These are phyloP conservation scores for Caenorhabditis sinica DNA, from an alignment of 2,888 invertebrate species.

Conservation along the genomic window DNA sequence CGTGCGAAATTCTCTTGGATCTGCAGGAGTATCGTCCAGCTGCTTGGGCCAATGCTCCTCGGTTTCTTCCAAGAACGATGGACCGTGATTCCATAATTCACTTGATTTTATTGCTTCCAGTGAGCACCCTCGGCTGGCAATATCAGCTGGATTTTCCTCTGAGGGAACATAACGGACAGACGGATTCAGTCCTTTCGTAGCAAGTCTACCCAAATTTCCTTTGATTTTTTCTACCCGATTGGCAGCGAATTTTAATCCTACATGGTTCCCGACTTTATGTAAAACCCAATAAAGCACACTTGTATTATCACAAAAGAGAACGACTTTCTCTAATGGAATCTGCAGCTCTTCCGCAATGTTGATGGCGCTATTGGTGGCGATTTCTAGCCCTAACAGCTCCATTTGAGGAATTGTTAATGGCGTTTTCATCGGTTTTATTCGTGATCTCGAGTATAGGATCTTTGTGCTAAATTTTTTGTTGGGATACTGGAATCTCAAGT, in stretches of 20 bases:
- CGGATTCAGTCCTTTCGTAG: not conserved
- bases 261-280: not conserved
- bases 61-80: not conserved
- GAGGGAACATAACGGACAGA: constrained; percentile 72
- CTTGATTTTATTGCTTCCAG: constrained; percentile 2
- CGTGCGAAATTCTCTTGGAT: not conserved
- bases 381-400: constrained; percentile 54
- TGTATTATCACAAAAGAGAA: constrained; percentile 50
- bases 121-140: constrained; percentile 73
- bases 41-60: constrained; percentile 3
- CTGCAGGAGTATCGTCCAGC: not conserved
- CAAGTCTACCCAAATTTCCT: not conserved
- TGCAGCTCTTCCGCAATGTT: constrained; percentile 9
- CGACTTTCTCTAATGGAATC: not conserved
- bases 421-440: not conserved
- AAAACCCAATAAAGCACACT: constrained; percentile 53
- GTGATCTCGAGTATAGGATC: constrained; percentile 42
- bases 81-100: constrained; percentile 46
- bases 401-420: constrained; percentile 56
- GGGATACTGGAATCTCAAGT: too few species aligned
- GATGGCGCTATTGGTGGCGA: constrained; percentile 17
- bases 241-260: not conserved
- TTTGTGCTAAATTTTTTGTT: not conserved
- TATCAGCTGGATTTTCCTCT: constrained; percentile 81
- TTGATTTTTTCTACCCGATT: constrained; percentile 1